Base-by-base conservation (phyloP, 2,888 invertebrate genomes). In the Parnassius apollo region DNA sequence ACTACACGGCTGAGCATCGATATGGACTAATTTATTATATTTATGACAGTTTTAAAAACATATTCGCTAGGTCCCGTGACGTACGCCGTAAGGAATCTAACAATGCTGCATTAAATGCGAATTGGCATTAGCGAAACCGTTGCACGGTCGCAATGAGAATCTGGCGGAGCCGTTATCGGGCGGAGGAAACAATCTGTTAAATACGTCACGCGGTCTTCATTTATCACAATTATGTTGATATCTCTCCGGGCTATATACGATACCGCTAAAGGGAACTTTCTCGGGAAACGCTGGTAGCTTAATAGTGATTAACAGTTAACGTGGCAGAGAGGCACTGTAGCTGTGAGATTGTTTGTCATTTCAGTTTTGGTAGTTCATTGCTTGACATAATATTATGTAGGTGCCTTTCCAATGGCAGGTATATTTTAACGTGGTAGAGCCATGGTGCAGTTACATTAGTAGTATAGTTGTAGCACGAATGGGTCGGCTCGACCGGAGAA, bases 141-240 rank as follows among this genome's bases (percentile, higher is more conserved):
- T 50, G 44, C 22, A 11, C 25, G 25, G 25, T 42, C 11, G 52
- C 42, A 42, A 42, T 4, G n/a, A 35, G 52, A 2, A 55, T 57
- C 48, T 35, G 51, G 22, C 18, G 50, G 42, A 25, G 51, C 25
- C 45, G 48, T 35, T 61, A 46, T 56, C 12, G 11, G 11, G 51
- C 52, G 42, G 18, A 48, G 49, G 49, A 35, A 48, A 58, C 58
- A 52, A 62, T 53, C 57, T 48, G 62, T 53, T 60, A 55, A 60
- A 57, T 49, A 46, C 58, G 54, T 54, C 52, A 57, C 48, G 53
- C 9, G 44, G 45, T 44, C 55, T 55, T 59, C 63, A 55, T 63
- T 51, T 55, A 59, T 63, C 59, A 63, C 63, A 55, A 63, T 59
- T 63, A 63, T 55, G 13, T 11, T 25, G 59, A 13, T 22, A 2